phyloP scores from a whole-genome alignment of 2,113 vertebrate genomes.

The Sapajus apella region DNA sequence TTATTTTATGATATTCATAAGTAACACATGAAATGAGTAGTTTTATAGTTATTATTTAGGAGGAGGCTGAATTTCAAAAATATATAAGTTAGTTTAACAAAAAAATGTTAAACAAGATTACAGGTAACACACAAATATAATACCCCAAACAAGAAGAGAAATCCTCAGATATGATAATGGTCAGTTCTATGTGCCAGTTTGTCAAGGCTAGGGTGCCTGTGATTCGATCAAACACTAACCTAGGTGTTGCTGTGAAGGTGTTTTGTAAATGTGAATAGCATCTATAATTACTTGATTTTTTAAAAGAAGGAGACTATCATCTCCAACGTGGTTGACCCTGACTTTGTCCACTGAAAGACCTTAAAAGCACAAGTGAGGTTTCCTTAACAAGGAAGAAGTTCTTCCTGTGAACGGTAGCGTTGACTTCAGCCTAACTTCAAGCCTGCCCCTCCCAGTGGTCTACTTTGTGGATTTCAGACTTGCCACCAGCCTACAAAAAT shows the following conservation, averaged over 20 bases:
- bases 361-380: not conserved
- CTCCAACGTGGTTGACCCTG: not conserved
- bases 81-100: not conserved
- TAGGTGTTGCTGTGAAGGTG: not conserved
- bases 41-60: not conserved
- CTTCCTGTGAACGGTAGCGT: not conserved
- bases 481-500: rapidly evolving
- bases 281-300: not conserved
- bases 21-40: not conserved
- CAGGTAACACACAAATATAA: not conserved
- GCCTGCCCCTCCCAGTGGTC: not conserved
- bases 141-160: not conserved
- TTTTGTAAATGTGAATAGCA: not conserved
- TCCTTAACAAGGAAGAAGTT: not conserved
- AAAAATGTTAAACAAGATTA: not conserved
- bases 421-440: not conserved
- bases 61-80: not conserved
- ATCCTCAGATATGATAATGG: not conserved
- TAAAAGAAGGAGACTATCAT: not conserved
- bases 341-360: not conserved
- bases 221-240: not conserved
- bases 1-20: not conserved
- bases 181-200: not conserved
- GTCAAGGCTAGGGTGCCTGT: not conserved
- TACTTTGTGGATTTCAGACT: not conserved